Percentiles rank a stretch among this genome's conserved stretches.
phyloP scores from a whole-genome alignment of 2,797 vertebrate species.

The Arvicola amphibius region DNA sequence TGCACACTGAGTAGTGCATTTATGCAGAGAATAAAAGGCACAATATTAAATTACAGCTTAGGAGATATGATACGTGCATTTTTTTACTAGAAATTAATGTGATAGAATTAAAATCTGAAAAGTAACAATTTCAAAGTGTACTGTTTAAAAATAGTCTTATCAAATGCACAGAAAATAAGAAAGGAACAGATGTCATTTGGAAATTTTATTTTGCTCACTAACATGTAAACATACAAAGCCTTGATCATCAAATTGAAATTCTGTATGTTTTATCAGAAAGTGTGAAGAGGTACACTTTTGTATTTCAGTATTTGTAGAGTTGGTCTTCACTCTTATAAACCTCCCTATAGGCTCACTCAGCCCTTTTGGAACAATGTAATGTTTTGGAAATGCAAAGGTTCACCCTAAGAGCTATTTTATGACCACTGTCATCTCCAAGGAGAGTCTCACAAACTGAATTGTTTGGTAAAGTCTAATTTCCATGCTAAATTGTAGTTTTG shows the following conservation, averaged over 20 bases:
- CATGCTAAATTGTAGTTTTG: background rate
- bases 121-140: background rate
- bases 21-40: conserved; percentile 12
- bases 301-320: background rate
- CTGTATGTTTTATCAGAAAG: conserved; percentile 23
- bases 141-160: conserved; percentile 27
- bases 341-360: background rate
- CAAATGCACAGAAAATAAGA: background rate
- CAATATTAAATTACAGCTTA: conserved; percentile 14
- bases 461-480: conserved; percentile 49
- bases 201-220: background rate
- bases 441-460: background rate
- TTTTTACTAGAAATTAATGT: conserved; percentile 17
- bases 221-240: conserved; percentile 4
- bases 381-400: conserved; percentile 41
- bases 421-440: background rate
- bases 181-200: background rate
- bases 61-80: background rate
- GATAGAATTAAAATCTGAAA: conserved; percentile 39
- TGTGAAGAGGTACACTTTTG: background rate
- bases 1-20: conserved; percentile 40
- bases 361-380: background rate
- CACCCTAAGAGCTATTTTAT: conserved; percentile 17
- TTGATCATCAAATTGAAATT: background rate
- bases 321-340: conserved; percentile 1